Conservation (phyloP, 2,113 vertebrate genomes). For the Malurus cyaneus region DNA sequence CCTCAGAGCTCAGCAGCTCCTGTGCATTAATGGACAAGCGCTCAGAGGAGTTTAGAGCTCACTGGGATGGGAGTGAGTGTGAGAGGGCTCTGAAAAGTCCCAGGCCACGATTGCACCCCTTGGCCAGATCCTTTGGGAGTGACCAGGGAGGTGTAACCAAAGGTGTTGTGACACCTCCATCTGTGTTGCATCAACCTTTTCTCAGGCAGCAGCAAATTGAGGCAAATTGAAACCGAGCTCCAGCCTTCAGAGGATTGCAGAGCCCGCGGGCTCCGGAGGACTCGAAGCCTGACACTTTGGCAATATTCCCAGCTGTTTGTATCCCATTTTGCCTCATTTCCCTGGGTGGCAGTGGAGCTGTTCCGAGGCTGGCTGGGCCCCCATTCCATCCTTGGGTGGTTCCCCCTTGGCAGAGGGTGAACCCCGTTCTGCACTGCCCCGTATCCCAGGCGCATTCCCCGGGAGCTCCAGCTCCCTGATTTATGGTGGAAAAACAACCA, state of each 20-base stretch:
- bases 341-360: background rate
- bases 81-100: background rate
- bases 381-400: background rate
- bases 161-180: background rate
- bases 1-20: background rate
- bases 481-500: conserved; percentile 8
- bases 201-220: background rate
- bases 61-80: background rate
- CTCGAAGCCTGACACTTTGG: background rate
- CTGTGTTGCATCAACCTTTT: background rate
- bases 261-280: background rate
- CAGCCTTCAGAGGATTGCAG: background rate
- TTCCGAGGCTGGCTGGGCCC: background rate
- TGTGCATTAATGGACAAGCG: background rate
- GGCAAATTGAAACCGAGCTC: background rate
- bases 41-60: background rate
- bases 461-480: background rate
- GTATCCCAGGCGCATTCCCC: background rate
- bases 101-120: rapidly evolving
- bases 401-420: background rate
- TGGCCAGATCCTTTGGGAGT: background rate
- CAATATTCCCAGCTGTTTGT: conserved; percentile 13
- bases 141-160: rapidly evolving
- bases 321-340: background rate
- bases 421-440: rapidly evolving